These are phyloP conservation scores for Cerastis rubricosa DNA, from an alignment of 2,888 invertebrate genomes.

Conservation along the genomic window DNA sequence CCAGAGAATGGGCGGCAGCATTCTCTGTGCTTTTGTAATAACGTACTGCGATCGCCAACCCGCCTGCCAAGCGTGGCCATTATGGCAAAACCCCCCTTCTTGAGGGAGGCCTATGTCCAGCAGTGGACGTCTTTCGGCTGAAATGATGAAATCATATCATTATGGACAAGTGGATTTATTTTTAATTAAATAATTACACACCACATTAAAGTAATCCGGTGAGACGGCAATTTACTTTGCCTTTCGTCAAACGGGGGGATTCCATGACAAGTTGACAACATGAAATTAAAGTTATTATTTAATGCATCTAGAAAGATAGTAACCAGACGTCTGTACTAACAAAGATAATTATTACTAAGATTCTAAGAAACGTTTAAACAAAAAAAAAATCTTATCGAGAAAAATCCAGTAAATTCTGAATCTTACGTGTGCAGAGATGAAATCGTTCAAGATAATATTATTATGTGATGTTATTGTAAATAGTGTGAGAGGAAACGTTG, in stretches of 20 bases:
- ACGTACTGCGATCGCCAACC: too few species aligned
- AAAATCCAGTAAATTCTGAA: slow-evolving; percentile 22
- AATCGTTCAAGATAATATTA: slow-evolving; percentile 22
- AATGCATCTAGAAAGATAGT: slow-evolving; percentile 11
- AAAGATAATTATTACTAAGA: not conserved
- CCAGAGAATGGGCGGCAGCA: too few species aligned
- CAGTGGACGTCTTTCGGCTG: too few species aligned
- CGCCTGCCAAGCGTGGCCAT: too few species aligned
- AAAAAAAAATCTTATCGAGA: not conserved
- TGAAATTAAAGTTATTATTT: not conserved
- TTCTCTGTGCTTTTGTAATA: too few species aligned
- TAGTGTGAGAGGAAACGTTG: slow-evolving; percentile 31
- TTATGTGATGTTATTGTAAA: slow-evolving; percentile 26
- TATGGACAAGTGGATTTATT: not conserved
- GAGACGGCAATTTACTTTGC: not conserved
- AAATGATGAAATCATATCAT: not conserved
- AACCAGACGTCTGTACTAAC: not conserved
- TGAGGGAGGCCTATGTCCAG: too few species aligned
- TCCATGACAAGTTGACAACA: slow-evolving; percentile 6
- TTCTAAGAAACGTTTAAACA: not conserved
- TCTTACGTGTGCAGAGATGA: slow-evolving; percentile 18
- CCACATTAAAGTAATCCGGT: not conserved
- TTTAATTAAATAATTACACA: not conserved
- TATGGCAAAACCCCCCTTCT: too few species aligned
- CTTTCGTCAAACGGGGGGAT: not conserved